A percentile compares a stretch with the other conserved stretches of the same genome.
Conservation (phyloP, 30 jellyfish, hydroid and myxozoan genomes). For the Kudoa iwatai region DNA sequence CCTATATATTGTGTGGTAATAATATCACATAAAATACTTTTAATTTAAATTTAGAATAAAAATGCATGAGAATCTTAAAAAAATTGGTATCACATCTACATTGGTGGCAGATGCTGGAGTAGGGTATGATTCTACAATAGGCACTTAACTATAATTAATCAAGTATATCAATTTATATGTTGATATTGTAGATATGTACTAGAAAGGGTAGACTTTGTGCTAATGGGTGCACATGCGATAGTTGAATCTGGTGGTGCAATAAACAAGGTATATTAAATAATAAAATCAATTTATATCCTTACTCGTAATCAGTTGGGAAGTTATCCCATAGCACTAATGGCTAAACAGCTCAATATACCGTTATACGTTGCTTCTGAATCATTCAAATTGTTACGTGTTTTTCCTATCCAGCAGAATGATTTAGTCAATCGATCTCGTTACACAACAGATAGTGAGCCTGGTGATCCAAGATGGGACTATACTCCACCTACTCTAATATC, state of each 20-base stretch:
- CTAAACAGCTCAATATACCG: slow-evolving; percentile 61
- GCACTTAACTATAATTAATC: too few relatives aligned
- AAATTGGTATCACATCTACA: slow-evolving; percentile 26
- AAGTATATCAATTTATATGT: too few relatives aligned
- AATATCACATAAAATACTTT: too few relatives aligned
- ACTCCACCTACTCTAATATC: slow-evolving; percentile 73
- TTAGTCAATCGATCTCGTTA: slow-evolving; percentile 8
- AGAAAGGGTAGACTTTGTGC: slow-evolving; percentile 67
- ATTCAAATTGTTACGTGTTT: slow-evolving; percentile 29
- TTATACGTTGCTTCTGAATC: slow-evolving; percentile 76
- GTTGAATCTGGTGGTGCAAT: slow-evolving; percentile 87
- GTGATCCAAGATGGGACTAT: slow-evolving; percentile 51
- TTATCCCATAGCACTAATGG: slow-evolving; percentile 58
- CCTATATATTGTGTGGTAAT: too few relatives aligned
- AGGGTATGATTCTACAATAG: too few relatives aligned
- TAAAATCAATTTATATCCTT: too few relatives aligned
- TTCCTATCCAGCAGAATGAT: slow-evolving; percentile 60
- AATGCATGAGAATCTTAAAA: too few relatives aligned
- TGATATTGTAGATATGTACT: too few relatives aligned
- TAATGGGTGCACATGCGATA: slow-evolving; percentile 62
- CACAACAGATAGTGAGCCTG: slow-evolving; percentile 4
- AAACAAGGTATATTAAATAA: too few relatives aligned
- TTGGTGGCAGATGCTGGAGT: slow-evolving; percentile 77
- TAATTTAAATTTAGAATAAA: too few relatives aligned
- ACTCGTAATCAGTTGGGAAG: too few relatives aligned